A percentile compares a stretch with the other conserved stretches of the same genome.
Evolutionary conservation across 2,888 invertebrate species (phyloP).

Genomic region (Drosophila longiperda): DNA sequence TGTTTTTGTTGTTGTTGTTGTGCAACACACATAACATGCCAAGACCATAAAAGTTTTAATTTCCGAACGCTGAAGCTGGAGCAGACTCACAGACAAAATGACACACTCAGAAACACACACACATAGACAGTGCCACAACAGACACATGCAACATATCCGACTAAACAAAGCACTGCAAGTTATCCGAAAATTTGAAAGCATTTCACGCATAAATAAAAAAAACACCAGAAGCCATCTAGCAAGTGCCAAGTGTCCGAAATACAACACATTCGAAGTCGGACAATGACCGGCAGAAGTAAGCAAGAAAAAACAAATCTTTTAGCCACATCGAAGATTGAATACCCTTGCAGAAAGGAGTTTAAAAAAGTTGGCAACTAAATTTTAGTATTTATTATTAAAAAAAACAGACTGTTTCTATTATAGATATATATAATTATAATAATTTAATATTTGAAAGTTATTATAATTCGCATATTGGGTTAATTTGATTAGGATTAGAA

Average conservation of each 20-base stretch:
- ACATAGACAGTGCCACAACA: constrained; percentile 3
- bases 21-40: constrained; percentile 37
- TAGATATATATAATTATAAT: too few relatives aligned
- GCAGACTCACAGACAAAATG: constrained; percentile 29
- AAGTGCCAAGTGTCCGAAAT: constrained; percentile 46
- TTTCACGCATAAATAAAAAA: constrained; percentile 74
- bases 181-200: constrained; percentile 62
- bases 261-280: constrained; percentile 44
- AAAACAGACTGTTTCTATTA: neutral
- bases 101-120: neutral
- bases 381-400: neutral
- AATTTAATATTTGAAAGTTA: neutral
- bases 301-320: neutral
- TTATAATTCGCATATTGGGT: neutral
- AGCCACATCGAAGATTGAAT: neutral
- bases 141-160: constrained; percentile 37
- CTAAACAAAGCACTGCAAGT: constrained; percentile 50
- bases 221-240: constrained; percentile 54
- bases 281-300: constrained; percentile 52
- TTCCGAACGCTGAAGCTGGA: constrained; percentile 65
- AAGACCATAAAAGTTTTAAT: constrained; percentile 72
- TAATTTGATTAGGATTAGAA: neutral
- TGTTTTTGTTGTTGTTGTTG: neutral
- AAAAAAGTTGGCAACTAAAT: fast-evolving
- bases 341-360: neutral